phyloP scores from a whole-genome alignment of 2,888 invertebrate species.

The Rapana venosa region DNA sequence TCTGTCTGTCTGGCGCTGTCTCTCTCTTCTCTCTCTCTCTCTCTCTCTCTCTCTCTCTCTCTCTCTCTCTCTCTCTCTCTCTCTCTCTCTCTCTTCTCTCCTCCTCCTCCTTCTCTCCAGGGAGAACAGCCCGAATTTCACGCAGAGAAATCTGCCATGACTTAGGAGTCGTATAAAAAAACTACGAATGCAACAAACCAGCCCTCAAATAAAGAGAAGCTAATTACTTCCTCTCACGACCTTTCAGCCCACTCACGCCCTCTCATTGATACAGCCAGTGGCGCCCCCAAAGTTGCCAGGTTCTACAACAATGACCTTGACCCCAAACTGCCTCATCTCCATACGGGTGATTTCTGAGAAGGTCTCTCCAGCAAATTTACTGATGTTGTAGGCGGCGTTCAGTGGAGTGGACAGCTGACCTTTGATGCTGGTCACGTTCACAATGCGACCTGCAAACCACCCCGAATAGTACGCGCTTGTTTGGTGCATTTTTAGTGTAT shows the following conservation, averaged over 20 bases:
- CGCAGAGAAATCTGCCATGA: neutral
- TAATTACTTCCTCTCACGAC: too few species aligned
- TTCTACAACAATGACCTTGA: slow-evolving; percentile 68
- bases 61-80: slow-evolving; percentile 32
- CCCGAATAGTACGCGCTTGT: slow-evolving; percentile 82
- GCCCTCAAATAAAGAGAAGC: neutral
- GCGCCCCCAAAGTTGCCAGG: slow-evolving; percentile 77
- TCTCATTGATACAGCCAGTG: slow-evolving; percentile 38
- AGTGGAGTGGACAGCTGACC: slow-evolving; percentile 71
- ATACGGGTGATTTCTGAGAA: slow-evolving; percentile 70
- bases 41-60: slow-evolving; percentile 25
- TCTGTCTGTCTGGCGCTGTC: too few species aligned
- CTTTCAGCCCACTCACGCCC: slow-evolving; percentile 6
- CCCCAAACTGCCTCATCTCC: slow-evolving; percentile 73
- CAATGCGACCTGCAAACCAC: slow-evolving; percentile 79
- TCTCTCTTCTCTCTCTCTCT: neutral
- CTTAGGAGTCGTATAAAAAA: neutral
- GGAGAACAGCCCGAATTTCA: too few species aligned
- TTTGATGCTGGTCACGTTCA: slow-evolving; percentile 78
- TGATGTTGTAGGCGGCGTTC: slow-evolving; percentile 67
- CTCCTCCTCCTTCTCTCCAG: neutral
- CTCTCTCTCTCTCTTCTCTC: slow-evolving; percentile 19
- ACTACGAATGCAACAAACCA: neutral
- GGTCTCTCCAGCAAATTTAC: slow-evolving; percentile 71
- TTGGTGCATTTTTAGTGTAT: neutral